Evolutionary conservation across 2,113 vertebrate species (phyloP).

Genomic region (Rhinolophus ferrumequinum): DNA sequence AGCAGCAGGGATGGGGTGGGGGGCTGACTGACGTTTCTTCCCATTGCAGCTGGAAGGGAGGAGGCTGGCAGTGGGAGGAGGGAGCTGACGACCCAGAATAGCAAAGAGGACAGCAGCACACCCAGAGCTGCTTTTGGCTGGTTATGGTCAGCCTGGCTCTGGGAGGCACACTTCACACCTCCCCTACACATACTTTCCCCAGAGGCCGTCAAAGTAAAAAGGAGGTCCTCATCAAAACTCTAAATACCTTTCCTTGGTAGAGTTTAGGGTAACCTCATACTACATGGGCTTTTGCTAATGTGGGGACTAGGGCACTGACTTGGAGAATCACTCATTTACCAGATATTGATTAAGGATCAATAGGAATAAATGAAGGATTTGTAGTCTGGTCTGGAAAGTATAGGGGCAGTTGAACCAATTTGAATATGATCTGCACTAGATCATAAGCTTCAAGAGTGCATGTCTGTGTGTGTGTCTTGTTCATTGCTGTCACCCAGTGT

Average conservation of each 20-base stretch:
- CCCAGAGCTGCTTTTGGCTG: conserved; percentile 53
- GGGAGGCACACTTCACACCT: background rate
- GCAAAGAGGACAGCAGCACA: conserved; percentile 49
- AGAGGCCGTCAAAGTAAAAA: background rate
- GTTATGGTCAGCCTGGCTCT: background rate
- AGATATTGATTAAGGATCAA: background rate
- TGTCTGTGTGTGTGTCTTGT: background rate
- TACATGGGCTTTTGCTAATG: background rate
- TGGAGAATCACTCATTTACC: background rate
- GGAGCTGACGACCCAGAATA: conserved; percentile 33
- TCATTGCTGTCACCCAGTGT: background rate
- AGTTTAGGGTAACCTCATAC: background rate
- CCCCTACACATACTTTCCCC: background rate
- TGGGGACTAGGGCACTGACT: background rate
- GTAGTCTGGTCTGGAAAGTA: background rate
- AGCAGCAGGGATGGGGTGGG: background rate
- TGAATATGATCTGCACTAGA: background rate
- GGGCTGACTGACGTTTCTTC: background rate
- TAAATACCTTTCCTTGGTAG: conserved; percentile 3
- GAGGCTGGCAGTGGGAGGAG: conserved; percentile 42
- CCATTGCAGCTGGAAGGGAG: conserved; percentile 48
- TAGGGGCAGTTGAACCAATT: background rate
- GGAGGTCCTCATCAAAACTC: background rate
- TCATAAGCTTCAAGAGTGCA: background rate
- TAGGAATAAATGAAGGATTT: background rate